Percentiles rank a stretch among this genome's conserved stretches.
Evolutionary conservation across 2,888 invertebrate genomes (phyloP).

Genomic region (Cerceris rybyensis): DNA sequence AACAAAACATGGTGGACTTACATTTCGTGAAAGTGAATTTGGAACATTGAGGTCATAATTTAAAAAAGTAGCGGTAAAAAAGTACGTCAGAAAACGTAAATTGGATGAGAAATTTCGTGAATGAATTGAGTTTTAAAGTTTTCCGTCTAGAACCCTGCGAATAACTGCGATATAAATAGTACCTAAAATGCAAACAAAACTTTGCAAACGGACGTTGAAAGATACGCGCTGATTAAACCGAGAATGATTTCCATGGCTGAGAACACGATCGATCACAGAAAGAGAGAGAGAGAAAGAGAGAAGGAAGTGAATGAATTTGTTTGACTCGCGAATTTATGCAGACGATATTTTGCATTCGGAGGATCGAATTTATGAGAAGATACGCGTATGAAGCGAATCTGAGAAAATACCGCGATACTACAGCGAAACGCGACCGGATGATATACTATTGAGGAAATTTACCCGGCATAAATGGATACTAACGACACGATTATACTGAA

Average conservation of each 20-base stretch:
- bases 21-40: no score
- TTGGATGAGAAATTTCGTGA: no score
- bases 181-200: not conserved
- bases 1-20: no score
- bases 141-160: not conserved
- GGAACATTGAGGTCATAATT: no score
- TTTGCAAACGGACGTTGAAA: not conserved
- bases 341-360: not conserved
- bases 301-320: not conserved
- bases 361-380: not conserved
- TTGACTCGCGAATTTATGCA: not conserved
- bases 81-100: no score
- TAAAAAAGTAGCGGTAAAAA: no score
- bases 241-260: not conserved
- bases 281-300: not conserved
- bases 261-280: not conserved
- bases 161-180: not conserved
- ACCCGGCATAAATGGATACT: no score
- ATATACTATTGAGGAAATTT: not conserved
- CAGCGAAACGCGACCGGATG: not conserved
- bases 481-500: no score
- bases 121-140: not conserved
- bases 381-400: not conserved
- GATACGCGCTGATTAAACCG: conserved; percentile 1
- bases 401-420: conserved; percentile 1